These are phyloP conservation scores for Microcebus griseorufus DNA, from an alignment of 2,113 vertebrate genomes.

Conservation along the genomic window DNA sequence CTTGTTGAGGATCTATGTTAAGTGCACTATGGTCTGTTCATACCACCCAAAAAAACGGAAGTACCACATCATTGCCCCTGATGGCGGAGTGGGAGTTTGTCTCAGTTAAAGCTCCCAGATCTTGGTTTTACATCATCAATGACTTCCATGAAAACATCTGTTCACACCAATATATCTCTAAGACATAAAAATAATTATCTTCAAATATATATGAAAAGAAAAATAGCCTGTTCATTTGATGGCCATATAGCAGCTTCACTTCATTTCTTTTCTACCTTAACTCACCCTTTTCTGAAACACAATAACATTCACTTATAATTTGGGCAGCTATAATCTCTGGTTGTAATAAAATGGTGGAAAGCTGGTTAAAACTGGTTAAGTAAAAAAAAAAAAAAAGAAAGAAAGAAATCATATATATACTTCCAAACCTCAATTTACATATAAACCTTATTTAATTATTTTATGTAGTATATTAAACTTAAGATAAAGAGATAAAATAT, in stretches of 20 bases:
- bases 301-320: not conserved
- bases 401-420: not conserved
- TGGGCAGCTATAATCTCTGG: not conserved
- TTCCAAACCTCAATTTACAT: not conserved
- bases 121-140: not conserved
- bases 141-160: not conserved
- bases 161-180: not conserved
- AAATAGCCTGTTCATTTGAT: not conserved
- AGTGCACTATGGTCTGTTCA: not conserved
- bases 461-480: not conserved
- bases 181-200: not conserved
- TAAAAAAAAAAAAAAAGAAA: not conserved
- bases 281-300: not conserved
- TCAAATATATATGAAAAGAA: not conserved
- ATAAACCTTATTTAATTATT: not conserved
- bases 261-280: not conserved
- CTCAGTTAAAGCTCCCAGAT: not conserved
- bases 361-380: not conserved
- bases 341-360: not conserved
- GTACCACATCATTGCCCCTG: fast-evolving
- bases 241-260: not conserved
- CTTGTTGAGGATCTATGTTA: not conserved
- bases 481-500: not conserved
- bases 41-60: not conserved
- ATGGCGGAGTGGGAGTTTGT: too few relatives aligned